Conservation (phyloP, 2,797 vertebrate species). For the Paratrypauchen microcephalus region DNA sequence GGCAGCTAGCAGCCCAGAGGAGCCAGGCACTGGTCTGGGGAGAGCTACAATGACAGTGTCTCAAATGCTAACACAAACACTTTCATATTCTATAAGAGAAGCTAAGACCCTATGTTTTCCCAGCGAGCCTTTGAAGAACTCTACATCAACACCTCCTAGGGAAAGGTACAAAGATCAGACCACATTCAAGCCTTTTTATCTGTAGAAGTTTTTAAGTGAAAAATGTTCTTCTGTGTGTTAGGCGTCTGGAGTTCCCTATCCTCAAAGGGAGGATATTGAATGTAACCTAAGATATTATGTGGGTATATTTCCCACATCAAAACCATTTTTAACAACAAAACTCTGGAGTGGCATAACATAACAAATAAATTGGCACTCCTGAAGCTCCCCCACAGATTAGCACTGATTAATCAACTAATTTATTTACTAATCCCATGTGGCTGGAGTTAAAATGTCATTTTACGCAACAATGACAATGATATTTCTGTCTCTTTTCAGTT, state of each 20-base stretch:
- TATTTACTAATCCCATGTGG: no score
- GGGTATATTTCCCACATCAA: not conserved
- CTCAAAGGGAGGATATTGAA: no score
- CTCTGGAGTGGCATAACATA: not conserved
- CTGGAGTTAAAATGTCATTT: no score
- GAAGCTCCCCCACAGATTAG: not conserved
- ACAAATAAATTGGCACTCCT: not conserved
- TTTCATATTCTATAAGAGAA: not conserved
- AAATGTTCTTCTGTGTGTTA: not conserved
- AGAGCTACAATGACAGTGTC: not conserved
- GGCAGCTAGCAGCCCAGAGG: not conserved
- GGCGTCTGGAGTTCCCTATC: not conserved
- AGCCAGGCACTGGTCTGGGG: not conserved
- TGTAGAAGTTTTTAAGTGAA: not conserved
- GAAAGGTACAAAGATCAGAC: conserved; percentile 1
- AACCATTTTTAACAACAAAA: not conserved
- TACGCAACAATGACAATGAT: no score
- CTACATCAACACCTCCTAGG: not conserved
- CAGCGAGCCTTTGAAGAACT: not conserved
- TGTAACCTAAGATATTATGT: no score
- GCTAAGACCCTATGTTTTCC: not conserved
- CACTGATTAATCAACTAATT: not conserved
- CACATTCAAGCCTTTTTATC: not conserved
- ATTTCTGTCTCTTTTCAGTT: no score
- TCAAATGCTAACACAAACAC: not conserved